Conservation (phyloP, 2,797 vertebrate genomes). For the Gouania willdenowi region DNA sequence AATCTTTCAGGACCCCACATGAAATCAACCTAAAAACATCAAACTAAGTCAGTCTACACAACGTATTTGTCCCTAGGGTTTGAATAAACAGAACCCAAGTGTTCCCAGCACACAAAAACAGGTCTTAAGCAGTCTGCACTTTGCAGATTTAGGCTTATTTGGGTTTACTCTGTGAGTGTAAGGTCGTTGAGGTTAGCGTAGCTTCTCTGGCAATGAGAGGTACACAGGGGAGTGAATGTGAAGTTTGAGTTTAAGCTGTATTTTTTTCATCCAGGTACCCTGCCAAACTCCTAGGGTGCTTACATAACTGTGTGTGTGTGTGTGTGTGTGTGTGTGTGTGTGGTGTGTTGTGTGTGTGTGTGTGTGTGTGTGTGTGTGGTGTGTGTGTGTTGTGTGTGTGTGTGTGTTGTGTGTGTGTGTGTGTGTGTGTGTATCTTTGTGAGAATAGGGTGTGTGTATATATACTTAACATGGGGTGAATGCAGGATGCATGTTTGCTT, state of each 20-base stretch:
- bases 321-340: slow-evolving; percentile 5
- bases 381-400: slow-evolving; percentile 44
- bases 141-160: slow-evolving; percentile 28
- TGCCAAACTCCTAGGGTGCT: slow-evolving; percentile 68
- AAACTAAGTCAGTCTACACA: no score
- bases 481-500: slow-evolving; percentile 59
- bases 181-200: slow-evolving; percentile 46
- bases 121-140: slow-evolving; percentile 17
- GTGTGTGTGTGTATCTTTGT: slow-evolving; percentile 53
- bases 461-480: slow-evolving; percentile 55
- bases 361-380: slow-evolving; percentile 38
- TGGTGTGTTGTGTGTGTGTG: slow-evolving; percentile 1
- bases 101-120: slow-evolving; percentile 20
- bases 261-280: slow-evolving; percentile 72
- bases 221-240: slow-evolving; percentile 52
- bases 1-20: no score
- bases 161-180: slow-evolving; percentile 26
- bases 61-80: slow-evolving; percentile 10
- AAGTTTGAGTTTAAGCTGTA: slow-evolving; percentile 63
- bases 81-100: slow-evolving; percentile 7
- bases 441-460: slow-evolving; percentile 61
- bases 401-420: slow-evolving; percentile 48
- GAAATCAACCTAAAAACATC: no score
- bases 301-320: slow-evolving; percentile 59
- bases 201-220: slow-evolving; percentile 36